phyloP scores from a whole-genome alignment of 2,797 vertebrate genomes.

The Paguma larvata region DNA sequence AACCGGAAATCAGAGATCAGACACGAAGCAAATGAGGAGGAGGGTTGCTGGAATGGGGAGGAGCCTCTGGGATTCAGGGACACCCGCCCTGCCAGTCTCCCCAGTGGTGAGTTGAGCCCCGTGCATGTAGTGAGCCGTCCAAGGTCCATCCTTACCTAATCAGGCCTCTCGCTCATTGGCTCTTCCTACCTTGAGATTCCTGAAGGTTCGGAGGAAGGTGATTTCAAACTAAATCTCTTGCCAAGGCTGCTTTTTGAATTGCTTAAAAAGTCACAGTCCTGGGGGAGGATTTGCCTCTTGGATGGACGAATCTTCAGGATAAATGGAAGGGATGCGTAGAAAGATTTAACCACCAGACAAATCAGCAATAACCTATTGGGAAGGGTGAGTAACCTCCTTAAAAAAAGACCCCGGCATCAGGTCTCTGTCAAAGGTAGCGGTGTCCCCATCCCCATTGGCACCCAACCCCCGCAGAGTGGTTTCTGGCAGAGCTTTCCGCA shows the following conservation, averaged over 20 bases:
- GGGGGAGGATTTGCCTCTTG: background rate
- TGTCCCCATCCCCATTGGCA: background rate
- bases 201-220: background rate
- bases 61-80: background rate
- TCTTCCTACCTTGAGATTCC: conserved; percentile 31
- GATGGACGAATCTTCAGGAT: conserved; percentile 56
- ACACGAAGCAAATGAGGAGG: background rate
- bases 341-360: conserved; percentile 61
- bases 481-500: background rate
- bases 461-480: background rate
- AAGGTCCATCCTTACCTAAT: background rate
- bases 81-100: background rate
- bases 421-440: background rate
- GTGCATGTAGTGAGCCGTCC: background rate
- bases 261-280: conserved; percentile 37
- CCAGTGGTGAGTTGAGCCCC: background rate
- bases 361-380: background rate
- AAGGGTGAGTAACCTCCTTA: background rate
- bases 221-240: conserved; percentile 45
- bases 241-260: conserved; percentile 47
- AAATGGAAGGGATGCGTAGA: background rate
- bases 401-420: background rate
- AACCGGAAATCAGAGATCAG: conserved; percentile 18
- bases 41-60: rapidly evolving
- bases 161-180: background rate